Conservation (phyloP, 2,113 vertebrate species). For the Austrofundulus limnaeus region DNA sequence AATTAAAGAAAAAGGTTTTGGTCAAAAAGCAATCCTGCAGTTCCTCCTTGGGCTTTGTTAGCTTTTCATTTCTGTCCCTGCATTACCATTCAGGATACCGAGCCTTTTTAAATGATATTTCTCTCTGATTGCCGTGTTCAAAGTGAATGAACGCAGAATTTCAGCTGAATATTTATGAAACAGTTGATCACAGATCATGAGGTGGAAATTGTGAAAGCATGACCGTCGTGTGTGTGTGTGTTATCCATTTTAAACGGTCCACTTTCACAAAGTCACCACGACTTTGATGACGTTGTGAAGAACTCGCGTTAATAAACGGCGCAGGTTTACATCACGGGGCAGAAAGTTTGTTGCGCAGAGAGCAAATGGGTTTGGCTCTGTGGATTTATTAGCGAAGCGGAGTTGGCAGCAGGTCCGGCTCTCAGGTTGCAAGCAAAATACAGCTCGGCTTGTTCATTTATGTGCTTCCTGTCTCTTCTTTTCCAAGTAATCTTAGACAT, state of each 20-base stretch:
- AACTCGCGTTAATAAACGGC: constrained; percentile 18
- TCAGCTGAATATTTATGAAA: constrained; percentile 42
- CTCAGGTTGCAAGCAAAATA: constrained; percentile 28
- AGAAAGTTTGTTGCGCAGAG: constrained; percentile 17
- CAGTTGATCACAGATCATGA: neutral
- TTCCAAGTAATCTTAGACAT: neutral
- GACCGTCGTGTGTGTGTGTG: constrained; percentile 11
- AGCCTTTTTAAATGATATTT: constrained; percentile 35
- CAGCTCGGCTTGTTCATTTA: constrained; percentile 6
- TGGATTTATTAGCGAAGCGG: constrained; percentile 38
- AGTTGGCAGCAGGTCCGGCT: constrained; percentile 21
- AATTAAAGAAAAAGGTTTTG: too few species aligned
- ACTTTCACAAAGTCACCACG: constrained; percentile 18
- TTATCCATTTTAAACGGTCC: constrained; percentile 44
- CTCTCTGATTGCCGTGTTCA: constrained; percentile 34
- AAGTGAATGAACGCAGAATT: constrained; percentile 22
- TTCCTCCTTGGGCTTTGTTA: neutral
- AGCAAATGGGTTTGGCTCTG: constrained; percentile 29
- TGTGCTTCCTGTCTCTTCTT: neutral
- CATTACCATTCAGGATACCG: constrained; percentile 35
- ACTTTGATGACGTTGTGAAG: constrained; percentile 46
- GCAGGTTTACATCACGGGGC: constrained; percentile 11
- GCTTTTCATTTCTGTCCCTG: constrained; percentile 17
- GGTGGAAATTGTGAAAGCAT: constrained; percentile 17
- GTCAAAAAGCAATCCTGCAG: too few species aligned